Evolutionary conservation across 2,888 invertebrate species (phyloP), one percentile per base, ranked within the genome.

Genomic region (Mystacides longicornis): DNA sequence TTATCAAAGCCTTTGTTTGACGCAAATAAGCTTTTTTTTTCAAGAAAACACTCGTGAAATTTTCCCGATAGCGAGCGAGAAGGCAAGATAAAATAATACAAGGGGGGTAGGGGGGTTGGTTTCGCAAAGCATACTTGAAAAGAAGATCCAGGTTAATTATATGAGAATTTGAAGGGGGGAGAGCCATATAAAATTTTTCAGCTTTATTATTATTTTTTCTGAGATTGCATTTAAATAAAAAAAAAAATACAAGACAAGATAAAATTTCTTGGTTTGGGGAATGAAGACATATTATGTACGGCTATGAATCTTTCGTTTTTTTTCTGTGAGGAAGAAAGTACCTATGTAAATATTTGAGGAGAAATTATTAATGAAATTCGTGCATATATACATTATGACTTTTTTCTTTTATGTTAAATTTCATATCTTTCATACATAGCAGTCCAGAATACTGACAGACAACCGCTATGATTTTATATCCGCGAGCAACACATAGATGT

Each of bases 1-100:
- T 37, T 37, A 37, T 37, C 37, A 37, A 37, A 37, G 37, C 37
- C 37, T 37, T 37, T 37, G 37, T 37, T 37, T 37, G 37, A 37
- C 37, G 16, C 16, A 37, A 37, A 37, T 37, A 37, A n/a, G n/a
- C 37, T 16, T 37, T 37, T 37, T 37, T n/a, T n/a, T n/a, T 37
- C 14, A 37, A n/a, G 37, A 16, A 37, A 37, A 37, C 16, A 5
- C 37, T 37, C 37, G 37, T 14, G 7, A 37, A 37, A 37, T 14
- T 27, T n/a, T 37, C 14, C 37, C 37, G 14, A 37, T 37, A 37
- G n/a, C 3, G 14, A 3, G 14, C 3, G 37, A 37, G 27, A 27
- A 27, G 37, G 37, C n/a, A n/a, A 37, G 4, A 14, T 37, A 14
- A 37, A 37, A n/a, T n/a, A n/a, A n/a, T n/a, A n/a, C n/a, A n/a